These are phyloP conservation scores for Sclerurus mexicanus DNA, from an alignment of 2,113 vertebrate species.

Conservation along the genomic window DNA sequence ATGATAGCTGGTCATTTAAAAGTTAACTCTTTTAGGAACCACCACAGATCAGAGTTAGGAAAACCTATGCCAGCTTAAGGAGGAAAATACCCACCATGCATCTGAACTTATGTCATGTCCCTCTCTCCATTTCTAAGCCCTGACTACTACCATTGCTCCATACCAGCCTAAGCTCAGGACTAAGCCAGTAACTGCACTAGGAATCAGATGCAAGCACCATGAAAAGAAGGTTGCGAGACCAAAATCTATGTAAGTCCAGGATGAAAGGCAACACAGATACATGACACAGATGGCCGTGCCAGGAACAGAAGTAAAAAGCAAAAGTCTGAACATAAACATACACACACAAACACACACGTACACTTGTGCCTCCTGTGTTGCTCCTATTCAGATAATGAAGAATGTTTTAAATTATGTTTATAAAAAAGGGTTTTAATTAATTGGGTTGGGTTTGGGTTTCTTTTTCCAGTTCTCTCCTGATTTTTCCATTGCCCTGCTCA, in stretches of 20 bases:
- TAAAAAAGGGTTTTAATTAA: neutral
- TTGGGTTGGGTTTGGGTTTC: neutral
- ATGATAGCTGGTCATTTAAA: neutral
- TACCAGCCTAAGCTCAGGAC: neutral
- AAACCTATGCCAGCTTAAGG: neutral
- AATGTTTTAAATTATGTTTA: neutral
- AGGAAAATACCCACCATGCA: neutral
- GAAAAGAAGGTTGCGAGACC: neutral
- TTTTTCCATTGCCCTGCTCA: neutral
- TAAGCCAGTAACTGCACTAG: neutral
- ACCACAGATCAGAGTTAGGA: neutral
- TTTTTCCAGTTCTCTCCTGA: neutral
- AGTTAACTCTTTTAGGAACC: conserved; percentile 1
- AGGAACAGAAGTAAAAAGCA: neutral
- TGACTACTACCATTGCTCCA: neutral
- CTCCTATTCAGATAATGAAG: neutral
- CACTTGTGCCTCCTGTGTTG: neutral
- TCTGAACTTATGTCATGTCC: neutral
- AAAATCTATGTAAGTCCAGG: neutral
- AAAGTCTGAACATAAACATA: neutral
- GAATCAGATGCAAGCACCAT: neutral
- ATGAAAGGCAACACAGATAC: neutral
- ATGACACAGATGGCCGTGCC: neutral
- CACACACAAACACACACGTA: neutral
- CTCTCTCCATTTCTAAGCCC: neutral